These are phyloP conservation scores for Danio aesculapii DNA, from an alignment of 2,797 vertebrate genomes.

Conservation along the genomic window DNA sequence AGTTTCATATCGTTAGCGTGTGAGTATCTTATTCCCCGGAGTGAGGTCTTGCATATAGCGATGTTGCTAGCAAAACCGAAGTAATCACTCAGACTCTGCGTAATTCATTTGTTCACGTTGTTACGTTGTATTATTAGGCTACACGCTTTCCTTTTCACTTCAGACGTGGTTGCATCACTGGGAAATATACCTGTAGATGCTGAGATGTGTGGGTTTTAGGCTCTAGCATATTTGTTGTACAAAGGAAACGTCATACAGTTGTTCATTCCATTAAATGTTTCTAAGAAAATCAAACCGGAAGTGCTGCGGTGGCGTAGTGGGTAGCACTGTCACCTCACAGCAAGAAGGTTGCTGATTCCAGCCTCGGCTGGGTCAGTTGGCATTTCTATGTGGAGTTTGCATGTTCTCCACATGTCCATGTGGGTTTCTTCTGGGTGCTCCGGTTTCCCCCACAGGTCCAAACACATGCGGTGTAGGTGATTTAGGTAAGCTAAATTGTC, in stretches of 20 bases:
- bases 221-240: neutral
- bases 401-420: too few species aligned
- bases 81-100: conserved; percentile 54
- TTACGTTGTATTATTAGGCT: conserved; percentile 8
- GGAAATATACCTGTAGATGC: neutral
- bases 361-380: too few species aligned
- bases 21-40: conserved; percentile 64
- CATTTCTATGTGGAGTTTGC: too few species aligned
- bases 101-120: conserved; percentile 48
- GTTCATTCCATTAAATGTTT: neutral
- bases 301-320: too few species aligned
- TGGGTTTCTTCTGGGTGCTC: too few species aligned
- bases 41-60: conserved; percentile 58
- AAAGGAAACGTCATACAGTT: neutral
- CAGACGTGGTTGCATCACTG: conserved; percentile 2
- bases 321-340: too few species aligned
- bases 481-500: too few species aligned
- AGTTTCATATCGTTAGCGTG: conserved; percentile 67
- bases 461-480: too few species aligned
- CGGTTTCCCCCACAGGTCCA: too few species aligned
- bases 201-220: neutral
- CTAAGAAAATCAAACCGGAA: too few species aligned
- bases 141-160: conserved; percentile 9
- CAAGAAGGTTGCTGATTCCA: too few species aligned
- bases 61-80: conserved; percentile 59